Base-by-base conservation (phyloP, 2,113 vertebrate genomes). In the Psephotus haematonotus region DNA sequence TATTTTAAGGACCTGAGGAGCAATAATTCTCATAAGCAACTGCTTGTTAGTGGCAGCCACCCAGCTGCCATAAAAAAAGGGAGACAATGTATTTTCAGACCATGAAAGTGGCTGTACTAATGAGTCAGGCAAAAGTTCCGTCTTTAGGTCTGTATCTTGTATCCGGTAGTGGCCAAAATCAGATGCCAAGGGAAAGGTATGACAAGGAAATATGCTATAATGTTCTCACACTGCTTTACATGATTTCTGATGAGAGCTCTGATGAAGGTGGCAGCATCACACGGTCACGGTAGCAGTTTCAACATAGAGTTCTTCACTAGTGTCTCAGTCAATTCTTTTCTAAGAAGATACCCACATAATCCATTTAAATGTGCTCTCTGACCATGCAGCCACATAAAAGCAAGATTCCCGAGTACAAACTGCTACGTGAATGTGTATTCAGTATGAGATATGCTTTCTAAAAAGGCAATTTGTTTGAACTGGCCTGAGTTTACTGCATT, bases 21-120 rank as follows among this genome's bases (percentile, higher is more conserved):
- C 92, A 95, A 86, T 85, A 50, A 76, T 95, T 95, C 92, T 86
- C 92, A 74, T 91, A 81, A 93, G 65, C 70, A 97, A 95, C 75
- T 93, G 94, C 70, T 95, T 96, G 95, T 86, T 89, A 92, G 81
- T 95, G 95, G 95, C 91, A 96, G 95, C 74, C 50, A 82, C 63
- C 74, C 90, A 93, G 91, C 94, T 95, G 71, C n/a, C 76, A 35
- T 59, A 47, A 93, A 85, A 79, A 80, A 49, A 1, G 4, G 44
- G 53, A 76, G 35, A 82, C 62, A 78, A 28, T 52, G 7, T 92
- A 86, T 90, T 92, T 96, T 82, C 70, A 90, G 92, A 44, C 76
- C 8, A 25, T n/a, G 50, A 63, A 93, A 88, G 88, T 39, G 63
- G 6, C 44, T 93, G 23, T 72, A 41, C 16, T 82, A 85, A 85